phyloP scores from a whole-genome alignment of 2,888 invertebrate species.

The Hirtodrosophila duncani region DNA sequence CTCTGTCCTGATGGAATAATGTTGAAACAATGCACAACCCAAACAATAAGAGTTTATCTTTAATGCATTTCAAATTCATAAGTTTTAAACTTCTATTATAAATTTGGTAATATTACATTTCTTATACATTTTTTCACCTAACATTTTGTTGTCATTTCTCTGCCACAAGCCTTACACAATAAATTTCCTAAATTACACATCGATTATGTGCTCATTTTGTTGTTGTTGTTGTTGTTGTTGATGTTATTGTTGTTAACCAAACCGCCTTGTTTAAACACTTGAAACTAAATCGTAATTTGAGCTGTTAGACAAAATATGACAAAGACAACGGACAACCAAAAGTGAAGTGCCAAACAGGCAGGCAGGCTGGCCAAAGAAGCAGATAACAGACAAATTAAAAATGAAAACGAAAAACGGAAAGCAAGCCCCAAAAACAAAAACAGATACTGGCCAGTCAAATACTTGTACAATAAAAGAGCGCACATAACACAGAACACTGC shows the following conservation, averaged over 20 bases:
- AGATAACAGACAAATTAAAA: constrained; percentile 14
- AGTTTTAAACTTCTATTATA: too few species aligned
- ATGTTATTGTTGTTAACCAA: constrained; percentile 12
- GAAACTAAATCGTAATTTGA: constrained; percentile 71
- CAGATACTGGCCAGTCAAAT: constrained; percentile 39
- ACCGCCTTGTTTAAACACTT: constrained; percentile 58
- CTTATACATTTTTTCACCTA: too few species aligned
- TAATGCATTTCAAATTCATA: too few species aligned
- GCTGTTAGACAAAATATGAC: constrained; percentile 71
- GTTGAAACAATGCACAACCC: too few species aligned
- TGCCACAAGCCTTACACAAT: too few species aligned
- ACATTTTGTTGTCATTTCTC: too few species aligned
- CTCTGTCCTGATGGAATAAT: too few species aligned
- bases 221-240: constrained; percentile 28
- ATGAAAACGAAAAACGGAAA: constrained; percentile 10
- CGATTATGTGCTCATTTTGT: constrained; percentile 60
- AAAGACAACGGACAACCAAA: constrained; percentile 37
- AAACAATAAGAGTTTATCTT: too few species aligned
- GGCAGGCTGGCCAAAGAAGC: too few species aligned
- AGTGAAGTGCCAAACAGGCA: constrained; percentile 21
- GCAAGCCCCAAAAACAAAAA: constrained; percentile 26
- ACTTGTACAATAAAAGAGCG: neutral
- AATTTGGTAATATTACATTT: too few species aligned
- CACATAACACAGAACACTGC: neutral
- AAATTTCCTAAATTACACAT: constrained; percentile 56